Evolutionary conservation across 64 coral and sea anemone species (phyloP).

Genomic region (Hydrozoanthus tunicans): DNA sequence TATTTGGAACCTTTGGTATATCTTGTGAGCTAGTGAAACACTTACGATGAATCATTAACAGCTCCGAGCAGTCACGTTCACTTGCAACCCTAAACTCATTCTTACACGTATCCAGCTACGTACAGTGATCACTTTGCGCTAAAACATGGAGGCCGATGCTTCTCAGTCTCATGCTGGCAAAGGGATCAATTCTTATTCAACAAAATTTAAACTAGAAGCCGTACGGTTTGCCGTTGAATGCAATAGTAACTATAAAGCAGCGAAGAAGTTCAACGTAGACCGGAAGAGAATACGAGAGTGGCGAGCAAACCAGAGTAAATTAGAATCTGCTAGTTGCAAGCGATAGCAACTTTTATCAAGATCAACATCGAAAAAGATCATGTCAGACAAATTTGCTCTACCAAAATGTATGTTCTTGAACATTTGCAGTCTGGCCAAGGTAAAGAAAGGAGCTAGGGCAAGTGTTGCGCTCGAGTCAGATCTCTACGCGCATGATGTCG

Average conservation of each 20-base stretch:
- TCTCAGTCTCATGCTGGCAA: conserved; percentile 66
- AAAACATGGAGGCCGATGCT: conserved; percentile 75
- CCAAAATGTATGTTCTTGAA: too few relatives aligned
- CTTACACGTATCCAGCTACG: conserved; percentile 66
- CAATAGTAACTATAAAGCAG: conserved; percentile 67
- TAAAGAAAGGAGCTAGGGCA: too few relatives aligned
- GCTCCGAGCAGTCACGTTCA: conserved; percentile 59
- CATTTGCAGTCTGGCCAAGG: too few relatives aligned
- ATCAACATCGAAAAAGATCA: too few relatives aligned
- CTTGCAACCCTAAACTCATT: conserved; percentile 60
- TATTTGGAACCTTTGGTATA: too few relatives aligned
- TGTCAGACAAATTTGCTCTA: too few relatives aligned
- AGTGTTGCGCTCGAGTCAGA: too few relatives aligned
- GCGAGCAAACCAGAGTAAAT: conserved; percentile 75
- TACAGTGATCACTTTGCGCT: conserved; percentile 61
- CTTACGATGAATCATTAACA: neutral
- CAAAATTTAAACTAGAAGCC: conserved; percentile 71
- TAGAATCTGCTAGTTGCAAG: conserved; percentile 69
- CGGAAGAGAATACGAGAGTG: conserved; percentile 65
- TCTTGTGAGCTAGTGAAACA: too few relatives aligned
- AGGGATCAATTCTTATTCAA: conserved; percentile 61
- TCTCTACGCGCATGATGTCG: too few relatives aligned
- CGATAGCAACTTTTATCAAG: conserved; percentile 3
- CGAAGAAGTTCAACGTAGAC: neutral
- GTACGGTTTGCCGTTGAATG: conserved; percentile 62